phyloP scores from a whole-genome alignment of 2,888 invertebrate genomes.

The Plagodis pulveraria region DNA sequence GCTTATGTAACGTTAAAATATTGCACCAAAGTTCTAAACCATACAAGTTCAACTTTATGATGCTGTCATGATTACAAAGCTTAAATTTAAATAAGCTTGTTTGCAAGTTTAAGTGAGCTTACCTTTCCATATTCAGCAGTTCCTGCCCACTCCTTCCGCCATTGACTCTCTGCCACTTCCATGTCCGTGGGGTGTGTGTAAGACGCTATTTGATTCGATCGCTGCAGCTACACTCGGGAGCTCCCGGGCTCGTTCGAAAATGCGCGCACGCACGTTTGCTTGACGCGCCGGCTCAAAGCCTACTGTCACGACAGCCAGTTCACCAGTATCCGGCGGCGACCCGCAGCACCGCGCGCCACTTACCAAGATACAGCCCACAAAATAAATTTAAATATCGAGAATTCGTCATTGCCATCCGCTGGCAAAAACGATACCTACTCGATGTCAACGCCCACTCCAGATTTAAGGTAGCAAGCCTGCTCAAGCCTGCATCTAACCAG shows the following conservation, averaged over 20 bases:
- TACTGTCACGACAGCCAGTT: slow-evolving; percentile 55
- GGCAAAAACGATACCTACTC: slow-evolving; percentile 74
- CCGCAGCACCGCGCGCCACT: slow-evolving; percentile 35
- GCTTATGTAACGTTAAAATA: slow-evolving; percentile 10
- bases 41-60: slow-evolving; percentile 19
- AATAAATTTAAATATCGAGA: slow-evolving; percentile 72
- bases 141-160: slow-evolving; percentile 81
- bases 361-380: slow-evolving; percentile 58
- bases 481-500: slow-evolving; percentile 54
- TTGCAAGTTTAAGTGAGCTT: slow-evolving; percentile 42
- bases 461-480: slow-evolving; percentile 51
- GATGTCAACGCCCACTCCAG: slow-evolving; percentile 75
- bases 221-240: slow-evolving; percentile 80
- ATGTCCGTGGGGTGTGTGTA: slow-evolving; percentile 55
- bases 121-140: slow-evolving; percentile 82
- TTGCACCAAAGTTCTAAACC: slow-evolving; percentile 7
- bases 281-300: slow-evolving; percentile 65
- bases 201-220: slow-evolving; percentile 64
- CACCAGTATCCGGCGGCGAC: slow-evolving; percentile 44
- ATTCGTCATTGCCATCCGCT: slow-evolving; percentile 75
- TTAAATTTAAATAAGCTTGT: slow-evolving; percentile 20
- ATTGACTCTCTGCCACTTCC: slow-evolving; percentile 78
- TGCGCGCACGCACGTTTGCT: slow-evolving; percentile 62
- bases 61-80: slow-evolving; percentile 24
- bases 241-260: slow-evolving; percentile 53